Conservation (phyloP, 2,113 vertebrate genomes). For the Myrmecobius fasciatus region DNA sequence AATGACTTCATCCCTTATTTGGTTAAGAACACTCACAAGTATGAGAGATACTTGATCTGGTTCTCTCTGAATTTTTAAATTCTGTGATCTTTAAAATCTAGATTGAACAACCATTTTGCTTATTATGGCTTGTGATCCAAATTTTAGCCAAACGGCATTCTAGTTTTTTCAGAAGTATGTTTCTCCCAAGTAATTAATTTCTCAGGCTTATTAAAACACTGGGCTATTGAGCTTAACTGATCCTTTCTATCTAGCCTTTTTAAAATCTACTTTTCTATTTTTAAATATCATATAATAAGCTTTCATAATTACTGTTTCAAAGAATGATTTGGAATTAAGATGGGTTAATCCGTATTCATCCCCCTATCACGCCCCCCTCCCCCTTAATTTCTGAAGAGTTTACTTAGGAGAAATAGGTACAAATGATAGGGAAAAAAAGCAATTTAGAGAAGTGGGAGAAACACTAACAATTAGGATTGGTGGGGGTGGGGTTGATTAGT, state of each 20-base stretch:
- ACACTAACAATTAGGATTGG: background rate
- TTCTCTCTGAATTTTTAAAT: background rate
- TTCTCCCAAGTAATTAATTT: background rate
- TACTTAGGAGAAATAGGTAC: background rate
- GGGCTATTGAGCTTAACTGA: background rate
- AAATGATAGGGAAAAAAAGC: background rate
- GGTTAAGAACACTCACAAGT: background rate
- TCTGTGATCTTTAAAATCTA: background rate
- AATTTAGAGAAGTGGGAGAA: background rate
- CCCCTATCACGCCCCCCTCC: too few species aligned
- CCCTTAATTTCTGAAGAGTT: background rate
- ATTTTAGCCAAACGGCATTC: background rate
- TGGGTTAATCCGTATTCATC: background rate
- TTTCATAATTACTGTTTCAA: background rate
- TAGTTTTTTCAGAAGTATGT: background rate
- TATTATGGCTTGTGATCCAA: background rate
- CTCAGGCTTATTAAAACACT: background rate
- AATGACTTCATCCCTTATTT: background rate
- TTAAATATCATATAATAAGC: background rate
- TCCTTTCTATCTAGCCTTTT: background rate
- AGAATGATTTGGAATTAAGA: background rate
- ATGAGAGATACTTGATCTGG: background rate
- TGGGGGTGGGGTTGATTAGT: background rate
- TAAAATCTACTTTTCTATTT: background rate
- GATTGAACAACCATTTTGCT: background rate